phyloP scores from a whole-genome alignment of 2,113 vertebrate genomes.

The Pterophyllum scalare region DNA sequence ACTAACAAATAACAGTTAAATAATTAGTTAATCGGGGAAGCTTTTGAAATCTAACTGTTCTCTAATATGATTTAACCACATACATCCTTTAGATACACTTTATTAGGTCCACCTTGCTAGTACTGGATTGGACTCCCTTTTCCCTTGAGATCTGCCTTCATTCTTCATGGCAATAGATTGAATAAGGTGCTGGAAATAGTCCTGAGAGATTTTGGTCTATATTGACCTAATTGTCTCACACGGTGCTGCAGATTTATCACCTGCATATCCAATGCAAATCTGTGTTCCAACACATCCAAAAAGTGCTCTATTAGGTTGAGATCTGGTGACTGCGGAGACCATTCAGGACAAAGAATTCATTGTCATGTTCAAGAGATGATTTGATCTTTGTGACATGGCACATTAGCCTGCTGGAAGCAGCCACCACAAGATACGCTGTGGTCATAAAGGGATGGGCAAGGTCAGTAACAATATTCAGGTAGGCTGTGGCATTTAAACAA shows the following conservation, averaged over 20 bases:
- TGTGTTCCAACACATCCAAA: neutral
- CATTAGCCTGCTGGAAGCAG: neutral
- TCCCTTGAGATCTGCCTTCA: neutral
- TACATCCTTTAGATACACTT: neutral
- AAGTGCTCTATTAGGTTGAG: neutral
- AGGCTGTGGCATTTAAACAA: neutral
- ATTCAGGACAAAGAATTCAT: neutral
- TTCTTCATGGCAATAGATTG: neutral
- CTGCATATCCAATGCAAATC: neutral
- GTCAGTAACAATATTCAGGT: neutral
- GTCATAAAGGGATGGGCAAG: neutral
- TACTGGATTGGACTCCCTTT: neutral
- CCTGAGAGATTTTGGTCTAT: neutral
- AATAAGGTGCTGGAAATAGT: neutral
- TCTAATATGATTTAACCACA: neutral
- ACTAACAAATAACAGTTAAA: neutral
- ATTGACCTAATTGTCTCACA: neutral
- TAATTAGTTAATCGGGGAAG: neutral
- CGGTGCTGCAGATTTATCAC: neutral
- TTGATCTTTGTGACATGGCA: neutral
- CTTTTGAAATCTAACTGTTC: neutral
- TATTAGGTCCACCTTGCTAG: neutral
- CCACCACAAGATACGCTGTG: neutral
- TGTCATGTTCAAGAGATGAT: slow-evolving; percentile 3
- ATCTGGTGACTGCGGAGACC: neutral